A percentile compares a stretch with the other conserved stretches of the same genome.
These are phyloP conservation scores for Didymodactylos carnosus DNA, from an alignment of 2,888 invertebrate genomes.

Conservation along the genomic window DNA sequence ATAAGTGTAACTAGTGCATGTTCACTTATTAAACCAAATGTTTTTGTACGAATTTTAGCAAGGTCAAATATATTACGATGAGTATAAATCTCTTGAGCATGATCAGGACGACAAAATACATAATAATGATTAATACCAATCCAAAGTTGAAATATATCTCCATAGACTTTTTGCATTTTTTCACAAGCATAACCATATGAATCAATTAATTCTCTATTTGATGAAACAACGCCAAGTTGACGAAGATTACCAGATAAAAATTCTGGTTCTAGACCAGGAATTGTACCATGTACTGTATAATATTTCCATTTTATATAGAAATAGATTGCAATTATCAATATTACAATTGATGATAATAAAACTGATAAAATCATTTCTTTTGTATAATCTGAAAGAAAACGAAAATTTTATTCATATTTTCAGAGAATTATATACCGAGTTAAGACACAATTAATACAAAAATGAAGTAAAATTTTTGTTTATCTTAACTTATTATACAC, in stretches of 20 bases:
- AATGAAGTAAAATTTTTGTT: too few species aligned
- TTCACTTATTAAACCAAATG: neutral
- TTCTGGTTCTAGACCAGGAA: neutral
- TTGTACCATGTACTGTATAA: neutral
- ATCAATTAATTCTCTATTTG: neutral
- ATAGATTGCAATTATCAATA: neutral
- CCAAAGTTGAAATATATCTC: neutral
- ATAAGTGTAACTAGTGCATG: neutral
- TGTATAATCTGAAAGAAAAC: too few species aligned
- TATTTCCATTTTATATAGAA: neutral
- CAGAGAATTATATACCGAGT: too few species aligned
- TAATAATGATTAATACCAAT: neutral
- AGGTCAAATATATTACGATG: neutral
- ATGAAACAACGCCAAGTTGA: neutral
- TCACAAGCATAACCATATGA: neutral
- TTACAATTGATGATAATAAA: neutral
- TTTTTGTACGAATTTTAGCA: neutral
- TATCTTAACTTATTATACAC: too few species aligned
- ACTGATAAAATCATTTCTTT: neutral
- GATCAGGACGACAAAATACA: too few species aligned
- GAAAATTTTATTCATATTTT: too few species aligned
- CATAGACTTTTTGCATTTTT: neutral
- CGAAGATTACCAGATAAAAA: neutral
- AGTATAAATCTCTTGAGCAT: neutral
- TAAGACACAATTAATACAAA: too few species aligned